Percentiles rank a stretch among this genome's conserved stretches.
Conservation (phyloP, 2,113 vertebrate species). For the Heteronetta atricapilla region DNA sequence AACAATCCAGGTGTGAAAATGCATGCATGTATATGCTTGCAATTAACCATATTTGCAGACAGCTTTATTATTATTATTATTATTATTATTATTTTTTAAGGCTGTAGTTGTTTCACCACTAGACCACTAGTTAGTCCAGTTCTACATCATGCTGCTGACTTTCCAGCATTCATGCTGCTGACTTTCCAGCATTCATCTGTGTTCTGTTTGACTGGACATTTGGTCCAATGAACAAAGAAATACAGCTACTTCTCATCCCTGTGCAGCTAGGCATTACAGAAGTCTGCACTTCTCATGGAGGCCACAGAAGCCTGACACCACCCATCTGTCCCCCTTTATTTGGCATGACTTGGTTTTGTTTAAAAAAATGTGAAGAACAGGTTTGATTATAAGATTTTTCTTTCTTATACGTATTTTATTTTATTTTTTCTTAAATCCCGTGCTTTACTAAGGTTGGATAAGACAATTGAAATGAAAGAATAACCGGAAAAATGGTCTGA, state of each 20-base stretch:
- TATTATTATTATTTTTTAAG: background rate
- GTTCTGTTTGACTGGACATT: background rate
- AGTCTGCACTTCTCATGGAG: background rate
- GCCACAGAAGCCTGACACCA: background rate
- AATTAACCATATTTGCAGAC: slow-evolving; percentile 24
- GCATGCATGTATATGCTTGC: slow-evolving; percentile 44
- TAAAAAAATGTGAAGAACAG: background rate
- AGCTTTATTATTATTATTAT: background rate
- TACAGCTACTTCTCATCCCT: accelerated
- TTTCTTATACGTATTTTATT: background rate
- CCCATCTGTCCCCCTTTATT: background rate
- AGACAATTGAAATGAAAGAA: background rate
- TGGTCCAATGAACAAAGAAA: background rate
- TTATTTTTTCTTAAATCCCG: background rate
- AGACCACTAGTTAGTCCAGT: background rate
- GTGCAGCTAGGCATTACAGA: background rate
- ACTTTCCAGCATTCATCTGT: background rate
- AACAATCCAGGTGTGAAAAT: slow-evolving; percentile 66
- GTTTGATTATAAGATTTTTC: background rate
- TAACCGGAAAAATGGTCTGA: background rate
- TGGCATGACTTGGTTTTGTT: background rate
- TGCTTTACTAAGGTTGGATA: background rate
- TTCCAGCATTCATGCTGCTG: background rate
- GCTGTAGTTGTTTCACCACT: background rate
- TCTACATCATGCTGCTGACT: background rate